Conservation (phyloP, 2,113 vertebrate genomes). For the Sisor rabdophorus region DNA sequence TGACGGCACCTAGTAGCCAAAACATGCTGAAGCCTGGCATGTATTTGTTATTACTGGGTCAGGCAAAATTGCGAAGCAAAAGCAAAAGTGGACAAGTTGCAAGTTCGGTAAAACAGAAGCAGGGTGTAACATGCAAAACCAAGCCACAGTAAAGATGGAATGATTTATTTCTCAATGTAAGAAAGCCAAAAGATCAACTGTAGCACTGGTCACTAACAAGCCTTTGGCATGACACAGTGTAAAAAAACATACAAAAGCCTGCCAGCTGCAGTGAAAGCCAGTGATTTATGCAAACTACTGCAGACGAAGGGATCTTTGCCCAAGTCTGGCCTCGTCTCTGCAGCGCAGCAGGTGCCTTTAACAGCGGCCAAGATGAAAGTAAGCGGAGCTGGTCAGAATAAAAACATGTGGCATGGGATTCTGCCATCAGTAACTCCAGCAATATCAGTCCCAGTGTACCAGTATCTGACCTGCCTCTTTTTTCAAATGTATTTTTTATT, state of each 20-base stretch:
- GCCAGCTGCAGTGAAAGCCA: slow-evolving; percentile 28
- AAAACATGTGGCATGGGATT: slow-evolving; percentile 21
- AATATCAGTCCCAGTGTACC: background rate
- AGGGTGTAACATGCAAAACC: background rate
- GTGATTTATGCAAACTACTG: slow-evolving; percentile 49
- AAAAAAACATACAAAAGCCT: slow-evolving; percentile 13
- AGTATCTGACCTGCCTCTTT: slow-evolving; percentile 39
- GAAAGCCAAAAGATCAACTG: slow-evolving; percentile 1
- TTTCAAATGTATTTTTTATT: slow-evolving; percentile 3
- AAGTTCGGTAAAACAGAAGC: background rate
- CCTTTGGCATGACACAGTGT: slow-evolving; percentile 4
- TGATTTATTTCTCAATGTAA: background rate
- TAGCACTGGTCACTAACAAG: slow-evolving; percentile 31
- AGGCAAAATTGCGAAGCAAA: background rate
- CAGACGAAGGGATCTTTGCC: slow-evolving; percentile 34
- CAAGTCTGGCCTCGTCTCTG: slow-evolving; percentile 26
- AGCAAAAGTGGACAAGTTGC: background rate
- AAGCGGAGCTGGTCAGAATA: slow-evolving; percentile 11
- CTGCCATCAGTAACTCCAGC: slow-evolving; percentile 19
- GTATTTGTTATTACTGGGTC: slow-evolving; percentile 4
- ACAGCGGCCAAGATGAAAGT: slow-evolving; percentile 20
- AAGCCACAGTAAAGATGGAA: background rate
- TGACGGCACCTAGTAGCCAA: background rate
- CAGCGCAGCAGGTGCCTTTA: slow-evolving; percentile 37
- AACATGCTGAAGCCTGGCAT: background rate